phyloP scores from a whole-genome alignment of 1,140 invertebrate species.

The Megalopta genalis region DNA sequence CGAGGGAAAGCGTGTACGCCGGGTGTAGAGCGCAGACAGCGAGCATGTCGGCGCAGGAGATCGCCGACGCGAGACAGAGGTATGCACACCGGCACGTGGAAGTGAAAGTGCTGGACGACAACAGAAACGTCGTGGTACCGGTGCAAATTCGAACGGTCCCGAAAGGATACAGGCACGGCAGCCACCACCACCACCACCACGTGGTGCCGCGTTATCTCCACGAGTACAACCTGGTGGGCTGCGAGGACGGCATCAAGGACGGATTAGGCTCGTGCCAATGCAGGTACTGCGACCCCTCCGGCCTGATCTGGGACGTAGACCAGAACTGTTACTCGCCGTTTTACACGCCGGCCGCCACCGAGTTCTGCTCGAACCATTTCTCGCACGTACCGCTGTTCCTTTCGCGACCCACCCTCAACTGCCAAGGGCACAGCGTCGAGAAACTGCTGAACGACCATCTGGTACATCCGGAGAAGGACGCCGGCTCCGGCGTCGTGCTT shows the following conservation, averaged over 20 bases:
- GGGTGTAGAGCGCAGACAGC: conserved; percentile 57
- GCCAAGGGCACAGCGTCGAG: conserved; percentile 75
- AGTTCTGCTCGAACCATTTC: conserved; percentile 55
- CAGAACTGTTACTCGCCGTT: conserved; percentile 80
- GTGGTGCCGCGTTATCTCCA: conserved; percentile 71
- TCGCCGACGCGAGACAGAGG: conserved; percentile 72
- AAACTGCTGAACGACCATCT: conserved; percentile 75
- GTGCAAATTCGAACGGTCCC: conserved; percentile 58
- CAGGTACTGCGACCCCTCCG: conserved; percentile 88
- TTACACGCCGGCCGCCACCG: conserved; percentile 65
- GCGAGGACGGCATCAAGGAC: conserved; percentile 71
- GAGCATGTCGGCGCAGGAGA: conserved; percentile 67
- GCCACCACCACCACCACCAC: conserved; percentile 22
- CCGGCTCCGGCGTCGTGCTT: conserved; percentile 74
- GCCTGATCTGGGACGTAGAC: conserved; percentile 88
- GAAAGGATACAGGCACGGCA: conserved; percentile 64
- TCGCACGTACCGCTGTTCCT: conserved; percentile 70
- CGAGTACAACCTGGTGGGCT: conserved; percentile 69
- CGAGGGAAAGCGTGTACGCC: conserved; percentile 62
- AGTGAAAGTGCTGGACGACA: conserved; percentile 78
- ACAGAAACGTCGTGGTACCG: conserved; percentile 75
- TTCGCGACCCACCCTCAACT: conserved; percentile 61
- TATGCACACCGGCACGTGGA: conserved; percentile 74
- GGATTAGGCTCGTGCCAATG: conserved; percentile 86
- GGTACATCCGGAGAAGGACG: conserved; percentile 60